A percentile compares a stretch with the other conserved stretches of the same genome.
These are phyloP conservation scores for Sphaerodactylus townsendi DNA, from an alignment of 2,113 vertebrate genomes.

Conservation along the genomic window DNA sequence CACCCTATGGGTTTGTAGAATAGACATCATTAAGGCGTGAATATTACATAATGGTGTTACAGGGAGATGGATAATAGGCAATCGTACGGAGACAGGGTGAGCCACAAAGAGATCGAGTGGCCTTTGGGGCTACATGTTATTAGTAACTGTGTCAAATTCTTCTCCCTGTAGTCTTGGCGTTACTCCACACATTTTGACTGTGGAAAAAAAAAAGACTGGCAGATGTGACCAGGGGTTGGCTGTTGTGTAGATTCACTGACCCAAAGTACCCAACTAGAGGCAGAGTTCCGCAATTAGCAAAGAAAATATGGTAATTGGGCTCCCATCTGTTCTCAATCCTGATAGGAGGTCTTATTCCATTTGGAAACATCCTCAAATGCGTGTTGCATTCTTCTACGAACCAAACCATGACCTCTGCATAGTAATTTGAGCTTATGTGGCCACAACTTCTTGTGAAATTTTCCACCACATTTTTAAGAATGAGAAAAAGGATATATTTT, in stretches of 20 bases:
- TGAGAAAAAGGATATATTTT: background rate
- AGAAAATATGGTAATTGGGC: constrained; percentile 26
- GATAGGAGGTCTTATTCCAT: background rate
- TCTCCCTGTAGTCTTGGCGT: constrained; percentile 54
- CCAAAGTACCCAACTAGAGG: constrained; percentile 44
- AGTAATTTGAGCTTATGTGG: background rate
- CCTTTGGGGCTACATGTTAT: constrained; percentile 51
- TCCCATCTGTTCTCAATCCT: constrained; percentile 43
- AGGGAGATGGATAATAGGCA: constrained; percentile 40
- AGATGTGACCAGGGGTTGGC: constrained; percentile 38
- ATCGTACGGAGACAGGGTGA: constrained; percentile 44
- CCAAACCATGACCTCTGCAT: background rate
- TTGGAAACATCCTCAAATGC: constrained; percentile 38
- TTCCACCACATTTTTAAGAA: background rate
- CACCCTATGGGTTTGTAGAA: constrained; percentile 48
- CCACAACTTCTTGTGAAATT: background rate
- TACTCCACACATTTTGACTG: constrained; percentile 58
- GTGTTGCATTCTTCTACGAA: constrained; percentile 22
- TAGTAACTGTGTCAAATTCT: constrained; percentile 50
- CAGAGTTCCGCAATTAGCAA: constrained; percentile 8
- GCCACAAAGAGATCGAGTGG: constrained; percentile 54
- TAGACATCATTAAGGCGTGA: constrained; percentile 54
- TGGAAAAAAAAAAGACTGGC: constrained; percentile 9
- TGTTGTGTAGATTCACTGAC: background rate
- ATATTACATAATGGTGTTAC: constrained; percentile 57